Conservation (phyloP, 92 coral and sea anemone genomes). For the Chrysogorgia sp. region DNA sequence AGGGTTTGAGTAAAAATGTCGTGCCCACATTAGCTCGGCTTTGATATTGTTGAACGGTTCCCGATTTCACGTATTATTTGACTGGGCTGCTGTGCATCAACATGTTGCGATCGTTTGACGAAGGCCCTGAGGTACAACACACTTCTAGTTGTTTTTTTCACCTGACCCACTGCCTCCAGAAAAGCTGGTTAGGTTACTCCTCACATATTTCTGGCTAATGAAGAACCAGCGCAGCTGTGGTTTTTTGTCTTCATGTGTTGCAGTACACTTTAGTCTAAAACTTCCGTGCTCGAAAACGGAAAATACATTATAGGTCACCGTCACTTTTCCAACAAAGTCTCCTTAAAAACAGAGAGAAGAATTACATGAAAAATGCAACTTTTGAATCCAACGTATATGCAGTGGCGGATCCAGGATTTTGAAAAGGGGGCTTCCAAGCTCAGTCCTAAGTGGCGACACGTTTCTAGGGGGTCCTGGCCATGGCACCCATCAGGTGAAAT, state of each 20-base stretch:
- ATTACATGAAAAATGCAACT: background rate
- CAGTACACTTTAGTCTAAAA: slow-evolving; percentile 12
- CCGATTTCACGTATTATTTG: too few relatives aligned
- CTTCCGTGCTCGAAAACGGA: background rate
- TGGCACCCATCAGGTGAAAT: too few relatives aligned
- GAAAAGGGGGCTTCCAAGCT: too few relatives aligned
- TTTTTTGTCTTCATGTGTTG: slow-evolving; percentile 25
- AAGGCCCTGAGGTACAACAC: background rate
- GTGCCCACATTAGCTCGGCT: too few relatives aligned
- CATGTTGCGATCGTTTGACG: too few relatives aligned
- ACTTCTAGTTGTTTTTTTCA: background rate
- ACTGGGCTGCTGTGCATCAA: too few relatives aligned
- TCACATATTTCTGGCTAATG: background rate
- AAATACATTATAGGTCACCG: slow-evolving; percentile 6
- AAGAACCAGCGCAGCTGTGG: slow-evolving; percentile 22
- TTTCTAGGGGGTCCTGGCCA: too few relatives aligned
- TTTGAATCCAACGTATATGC: background rate
- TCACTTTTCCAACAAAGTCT: background rate
- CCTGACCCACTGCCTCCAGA: slow-evolving; percentile 1
- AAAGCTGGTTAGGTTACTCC: slow-evolving; percentile 6
- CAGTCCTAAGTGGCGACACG: too few relatives aligned
- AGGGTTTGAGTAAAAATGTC: too few relatives aligned
- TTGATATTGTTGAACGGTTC: too few relatives aligned
- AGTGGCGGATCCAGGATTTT: background rate
- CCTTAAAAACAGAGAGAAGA: too few relatives aligned